A percentile compares a stretch with the other conserved stretches of the same genome.
These are phyloP conservation scores for Oreortyx pictus DNA, from an alignment of 2,797 vertebrate genomes.

Conservation along the genomic window DNA sequence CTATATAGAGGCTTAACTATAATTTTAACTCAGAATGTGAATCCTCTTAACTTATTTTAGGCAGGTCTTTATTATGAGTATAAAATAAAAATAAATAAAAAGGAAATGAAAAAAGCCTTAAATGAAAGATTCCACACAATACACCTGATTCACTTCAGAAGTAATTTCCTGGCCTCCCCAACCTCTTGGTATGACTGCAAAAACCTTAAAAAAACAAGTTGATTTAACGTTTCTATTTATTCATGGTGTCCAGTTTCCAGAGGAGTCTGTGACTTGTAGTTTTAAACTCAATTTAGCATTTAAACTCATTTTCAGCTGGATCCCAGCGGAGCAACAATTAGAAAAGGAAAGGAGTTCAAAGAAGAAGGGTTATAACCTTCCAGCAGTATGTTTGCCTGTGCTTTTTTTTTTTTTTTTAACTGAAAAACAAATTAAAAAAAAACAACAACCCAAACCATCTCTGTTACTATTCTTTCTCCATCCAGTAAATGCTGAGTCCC, in stretches of 20 bases:
- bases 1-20: slow-evolving; percentile 48
- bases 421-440: neutral
- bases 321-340: slow-evolving; percentile 79
- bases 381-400: slow-evolving; percentile 18
- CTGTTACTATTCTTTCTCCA: slow-evolving; percentile 22
- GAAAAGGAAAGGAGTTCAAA: slow-evolving; percentile 77
- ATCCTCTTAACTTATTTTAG: slow-evolving; percentile 72
- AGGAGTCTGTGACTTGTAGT: slow-evolving; percentile 73
- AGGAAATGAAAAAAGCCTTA: slow-evolving; percentile 70
- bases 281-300: slow-evolving; percentile 83
- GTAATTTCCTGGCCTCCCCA: slow-evolving; percentile 67
- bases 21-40: slow-evolving; percentile 45
- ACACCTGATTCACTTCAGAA: slow-evolving; percentile 79
- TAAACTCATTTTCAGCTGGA: slow-evolving; percentile 81
- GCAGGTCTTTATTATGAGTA: slow-evolving; percentile 33
- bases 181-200: slow-evolving; percentile 64
- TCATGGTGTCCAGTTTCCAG: slow-evolving; percentile 79
- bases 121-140: slow-evolving; percentile 69
- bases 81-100: slow-evolving; percentile 69
- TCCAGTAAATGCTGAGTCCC: slow-evolving; percentile 24
- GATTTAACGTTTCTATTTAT: slow-evolving; percentile 82
- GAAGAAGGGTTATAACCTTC: slow-evolving; percentile 66
- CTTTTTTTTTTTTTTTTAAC: neutral
- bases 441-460: neutral
- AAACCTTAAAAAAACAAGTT: slow-evolving; percentile 79